Conservation (phyloP, 2,113 vertebrate species). For the Bos taurus region DNA sequence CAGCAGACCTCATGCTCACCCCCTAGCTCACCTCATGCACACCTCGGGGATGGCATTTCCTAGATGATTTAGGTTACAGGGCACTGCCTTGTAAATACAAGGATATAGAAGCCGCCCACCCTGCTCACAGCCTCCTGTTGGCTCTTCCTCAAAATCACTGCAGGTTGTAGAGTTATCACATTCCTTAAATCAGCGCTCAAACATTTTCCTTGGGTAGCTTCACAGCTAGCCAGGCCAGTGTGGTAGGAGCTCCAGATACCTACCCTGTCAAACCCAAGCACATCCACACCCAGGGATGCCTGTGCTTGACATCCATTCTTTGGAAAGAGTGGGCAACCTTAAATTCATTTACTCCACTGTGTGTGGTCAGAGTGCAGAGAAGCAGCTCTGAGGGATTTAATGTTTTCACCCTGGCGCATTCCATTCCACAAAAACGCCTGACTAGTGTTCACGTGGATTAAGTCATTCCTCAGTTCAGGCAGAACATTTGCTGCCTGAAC, state of each 20-base stretch:
- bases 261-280: not conserved
- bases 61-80: not conserved
- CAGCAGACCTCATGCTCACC: not conserved
- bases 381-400: not conserved
- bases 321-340: not conserved
- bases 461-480: not conserved
- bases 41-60: too few relatives aligned
- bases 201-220: not conserved
- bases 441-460: not conserved
- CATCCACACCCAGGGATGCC: not conserved
- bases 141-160: not conserved
- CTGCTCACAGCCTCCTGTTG: not conserved
- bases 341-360: not conserved
- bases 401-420: not conserved
- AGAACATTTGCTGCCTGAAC: not conserved
- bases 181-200: too few relatives aligned
- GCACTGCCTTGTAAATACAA: not conserved
- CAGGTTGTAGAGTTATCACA: not conserved
- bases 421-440: slow-evolving; percentile 16
- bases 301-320: not conserved
- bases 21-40: not conserved
- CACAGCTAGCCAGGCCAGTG: not conserved
- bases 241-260: too few relatives aligned
- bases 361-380: not conserved
- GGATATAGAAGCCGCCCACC: not conserved